These are phyloP conservation scores for Agapornis canus DNA, from an alignment of 2,797 vertebrate species.

Conservation along the genomic window DNA sequence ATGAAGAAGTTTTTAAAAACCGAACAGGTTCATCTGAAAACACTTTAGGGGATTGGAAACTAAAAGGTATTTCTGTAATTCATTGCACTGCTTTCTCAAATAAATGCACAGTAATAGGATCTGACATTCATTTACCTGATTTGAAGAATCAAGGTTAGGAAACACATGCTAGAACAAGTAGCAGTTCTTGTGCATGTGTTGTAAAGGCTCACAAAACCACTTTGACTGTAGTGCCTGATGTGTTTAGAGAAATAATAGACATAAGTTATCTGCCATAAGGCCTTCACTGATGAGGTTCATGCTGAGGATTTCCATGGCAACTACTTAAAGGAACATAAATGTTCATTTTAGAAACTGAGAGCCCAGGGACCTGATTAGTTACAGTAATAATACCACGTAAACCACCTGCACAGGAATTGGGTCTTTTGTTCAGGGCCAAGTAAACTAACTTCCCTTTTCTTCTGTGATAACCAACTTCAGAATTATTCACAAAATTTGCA, in stretches of 20 bases:
- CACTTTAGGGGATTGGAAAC: background rate
- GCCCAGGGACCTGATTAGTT: background rate
- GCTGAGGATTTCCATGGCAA: slow-evolving; percentile 61
- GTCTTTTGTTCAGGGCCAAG: background rate
- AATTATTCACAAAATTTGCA: background rate
- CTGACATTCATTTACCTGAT: background rate
- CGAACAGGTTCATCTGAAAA: background rate
- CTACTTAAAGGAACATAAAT: slow-evolving; percentile 18
- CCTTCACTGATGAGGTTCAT: background rate
- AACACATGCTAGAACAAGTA: background rate
- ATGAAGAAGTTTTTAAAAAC: background rate
- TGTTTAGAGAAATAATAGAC: slow-evolving; percentile 8
- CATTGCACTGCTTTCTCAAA: background rate
- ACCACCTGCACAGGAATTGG: background rate
- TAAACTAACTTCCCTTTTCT: background rate
- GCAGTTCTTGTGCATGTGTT: background rate
- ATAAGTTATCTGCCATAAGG: slow-evolving; percentile 31
- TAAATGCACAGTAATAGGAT: background rate
- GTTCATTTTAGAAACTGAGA: slow-evolving; percentile 18
- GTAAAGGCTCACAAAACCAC: background rate
- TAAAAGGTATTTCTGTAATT: background rate
- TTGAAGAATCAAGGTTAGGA: background rate
- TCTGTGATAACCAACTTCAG: background rate
- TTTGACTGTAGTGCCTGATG: background rate
- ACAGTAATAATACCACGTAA: background rate